Percentiles rank a stretch among this genome's conserved stretches.
These are phyloP conservation scores for Macrosteles quadrilineatus DNA, from an alignment of 1,140 invertebrate genomes.

Conservation along the genomic window DNA sequence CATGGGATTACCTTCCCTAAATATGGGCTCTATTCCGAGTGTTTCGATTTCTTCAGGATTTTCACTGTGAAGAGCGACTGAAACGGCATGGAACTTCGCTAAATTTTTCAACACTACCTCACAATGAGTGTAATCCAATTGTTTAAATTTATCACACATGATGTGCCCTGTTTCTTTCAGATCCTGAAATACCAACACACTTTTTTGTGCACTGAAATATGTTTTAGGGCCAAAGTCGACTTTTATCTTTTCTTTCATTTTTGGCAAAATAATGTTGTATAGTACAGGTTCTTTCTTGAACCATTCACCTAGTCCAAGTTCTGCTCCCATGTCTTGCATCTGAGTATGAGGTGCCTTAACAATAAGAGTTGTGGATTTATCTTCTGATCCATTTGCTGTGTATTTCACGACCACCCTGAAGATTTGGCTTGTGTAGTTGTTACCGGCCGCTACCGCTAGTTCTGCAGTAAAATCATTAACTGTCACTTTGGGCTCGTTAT, in stretches of 20 bases:
- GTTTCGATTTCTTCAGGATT: neutral
- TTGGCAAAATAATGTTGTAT: neutral
- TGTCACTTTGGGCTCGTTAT: neutral
- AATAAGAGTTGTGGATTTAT: neutral
- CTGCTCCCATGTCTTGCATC: neutral
- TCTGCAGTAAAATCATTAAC: neutral
- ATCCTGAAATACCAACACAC: neutral
- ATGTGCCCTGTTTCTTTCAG: slow-evolving; percentile 3
- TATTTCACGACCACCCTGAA: neutral
- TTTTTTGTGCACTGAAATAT: neutral
- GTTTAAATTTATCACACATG: slow-evolving; percentile 3
- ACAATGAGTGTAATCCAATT: slow-evolving; percentile 9
- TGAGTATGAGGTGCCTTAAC: neutral
- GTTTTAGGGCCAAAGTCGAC: neutral
- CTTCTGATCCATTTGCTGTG: neutral
- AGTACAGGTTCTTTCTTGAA: neutral
- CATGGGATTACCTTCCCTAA: neutral
- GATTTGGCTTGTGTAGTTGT: slow-evolving; percentile 5
- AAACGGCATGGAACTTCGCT: slow-evolving; percentile 1
- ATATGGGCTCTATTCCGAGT: neutral
- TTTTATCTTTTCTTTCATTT: neutral
- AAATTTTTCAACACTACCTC: neutral
- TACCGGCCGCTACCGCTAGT: neutral
- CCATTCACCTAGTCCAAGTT: neutral
- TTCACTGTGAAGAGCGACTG: neutral